Evolutionary conservation across 1,140 invertebrate species (phyloP).

Genomic region (Lordiphosa collinella): DNA sequence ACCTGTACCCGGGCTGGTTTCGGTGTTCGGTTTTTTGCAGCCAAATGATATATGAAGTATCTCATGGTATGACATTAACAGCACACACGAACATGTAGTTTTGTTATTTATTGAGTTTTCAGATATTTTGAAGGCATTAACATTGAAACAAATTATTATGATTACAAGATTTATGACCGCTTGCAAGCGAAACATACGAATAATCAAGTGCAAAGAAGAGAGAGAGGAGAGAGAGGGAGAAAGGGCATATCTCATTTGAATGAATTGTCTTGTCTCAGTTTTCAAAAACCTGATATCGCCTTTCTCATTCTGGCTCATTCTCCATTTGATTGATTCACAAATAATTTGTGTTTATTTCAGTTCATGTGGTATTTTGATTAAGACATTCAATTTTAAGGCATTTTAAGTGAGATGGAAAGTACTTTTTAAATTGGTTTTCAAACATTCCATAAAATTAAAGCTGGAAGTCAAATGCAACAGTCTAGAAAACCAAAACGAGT

Average conservation of each 20-base stretch:
- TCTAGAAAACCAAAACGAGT: too few relatives aligned
- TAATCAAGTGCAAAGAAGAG: slow-evolving; percentile 20
- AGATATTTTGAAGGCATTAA: slow-evolving; percentile 79
- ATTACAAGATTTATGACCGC: slow-evolving; percentile 78
- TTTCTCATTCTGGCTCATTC: too few relatives aligned
- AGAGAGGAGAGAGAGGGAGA: slow-evolving; percentile 6
- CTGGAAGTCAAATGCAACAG: too few relatives aligned
- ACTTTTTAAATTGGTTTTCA: too few relatives aligned
- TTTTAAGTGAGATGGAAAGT: too few relatives aligned
- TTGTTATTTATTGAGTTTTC: slow-evolving; percentile 79
- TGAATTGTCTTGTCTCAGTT: slow-evolving; percentile 17
- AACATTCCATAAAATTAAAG: too few relatives aligned
- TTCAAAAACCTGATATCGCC: too few relatives aligned
- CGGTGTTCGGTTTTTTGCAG: slow-evolving; percentile 35
- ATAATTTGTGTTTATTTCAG: too few relatives aligned
- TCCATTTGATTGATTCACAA: too few relatives aligned
- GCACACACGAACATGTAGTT: slow-evolving; percentile 78
- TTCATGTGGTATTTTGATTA: too few relatives aligned
- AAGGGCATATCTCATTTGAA: slow-evolving; percentile 52
- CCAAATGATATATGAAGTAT: slow-evolving; percentile 79
- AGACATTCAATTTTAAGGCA: too few relatives aligned
- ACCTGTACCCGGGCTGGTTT: slow-evolving; percentile 34
- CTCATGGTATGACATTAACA: slow-evolving; percentile 79
- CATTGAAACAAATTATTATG: slow-evolving; percentile 79
- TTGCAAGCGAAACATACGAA: slow-evolving; percentile 53